phyloP scores from a whole-genome alignment of 2,113 vertebrate species.

The Labeo catla region DNA sequence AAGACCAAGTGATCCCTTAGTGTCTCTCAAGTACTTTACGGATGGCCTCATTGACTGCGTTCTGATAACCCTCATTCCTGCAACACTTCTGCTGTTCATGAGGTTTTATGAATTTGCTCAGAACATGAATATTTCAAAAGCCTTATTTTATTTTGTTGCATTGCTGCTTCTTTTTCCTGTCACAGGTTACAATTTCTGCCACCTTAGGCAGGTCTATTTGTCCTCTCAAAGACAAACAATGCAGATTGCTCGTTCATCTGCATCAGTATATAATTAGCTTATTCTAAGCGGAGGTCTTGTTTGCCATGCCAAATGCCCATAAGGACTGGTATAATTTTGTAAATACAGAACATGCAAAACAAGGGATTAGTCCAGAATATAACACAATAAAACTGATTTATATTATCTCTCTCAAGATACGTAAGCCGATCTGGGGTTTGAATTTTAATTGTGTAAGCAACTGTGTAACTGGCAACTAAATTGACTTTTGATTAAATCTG shows the following conservation, averaged over 20 bases:
- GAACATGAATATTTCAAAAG: background rate
- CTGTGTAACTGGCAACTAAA: background rate
- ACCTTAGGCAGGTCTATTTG: slow-evolving; percentile 33
- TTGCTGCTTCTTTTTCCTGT: background rate
- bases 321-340: background rate
- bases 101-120: background rate
- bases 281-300: slow-evolving; percentile 11
- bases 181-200: slow-evolving; percentile 8
- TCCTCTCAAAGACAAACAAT: slow-evolving; percentile 31
- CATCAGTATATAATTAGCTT: slow-evolving; percentile 30
- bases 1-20: slow-evolving; percentile 35
- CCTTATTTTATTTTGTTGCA: background rate
- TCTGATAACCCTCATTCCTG: slow-evolving; percentile 49
- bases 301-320: slow-evolving; percentile 12
- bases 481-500: background rate
- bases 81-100: slow-evolving; percentile 20
- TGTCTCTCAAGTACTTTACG: slow-evolving; percentile 25
- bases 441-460: background rate
- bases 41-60: slow-evolving; percentile 50
- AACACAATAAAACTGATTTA: slow-evolving; percentile 24
- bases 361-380: background rate
- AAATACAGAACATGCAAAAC: slow-evolving; percentile 13
- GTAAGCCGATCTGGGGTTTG: background rate
- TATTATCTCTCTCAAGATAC: background rate
- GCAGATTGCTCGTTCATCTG: slow-evolving; percentile 23